Evolutionary conservation across 92 coral and sea anemone species (phyloP).

Genomic region (Micromussa lordhowensis): DNA sequence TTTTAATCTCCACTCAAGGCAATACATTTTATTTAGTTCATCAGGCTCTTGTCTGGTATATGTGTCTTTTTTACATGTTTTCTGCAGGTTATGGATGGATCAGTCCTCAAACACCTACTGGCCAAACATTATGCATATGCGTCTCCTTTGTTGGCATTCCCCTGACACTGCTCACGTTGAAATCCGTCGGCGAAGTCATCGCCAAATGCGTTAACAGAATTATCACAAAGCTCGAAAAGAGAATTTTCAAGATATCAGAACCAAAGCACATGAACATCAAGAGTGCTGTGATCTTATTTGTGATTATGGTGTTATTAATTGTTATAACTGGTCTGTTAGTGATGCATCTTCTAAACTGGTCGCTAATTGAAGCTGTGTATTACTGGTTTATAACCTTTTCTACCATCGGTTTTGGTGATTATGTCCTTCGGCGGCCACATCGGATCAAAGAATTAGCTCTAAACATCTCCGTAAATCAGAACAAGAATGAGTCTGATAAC

Average conservation of each 20-base stretch:
- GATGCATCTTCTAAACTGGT: neutral
- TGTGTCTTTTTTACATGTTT: neutral
- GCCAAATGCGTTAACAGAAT: slow-evolving; percentile 2
- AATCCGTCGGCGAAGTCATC: slow-evolving; percentile 51
- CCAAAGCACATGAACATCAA: slow-evolving; percentile 3
- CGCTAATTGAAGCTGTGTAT: slow-evolving; percentile 32
- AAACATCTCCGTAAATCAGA: neutral
- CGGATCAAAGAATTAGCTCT: neutral
- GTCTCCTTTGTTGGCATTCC: slow-evolving; percentile 49
- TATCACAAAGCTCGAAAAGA: slow-evolving; percentile 19
- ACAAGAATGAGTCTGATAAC: neutral
- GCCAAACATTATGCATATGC: slow-evolving; percentile 44
- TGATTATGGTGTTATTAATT: neutral
- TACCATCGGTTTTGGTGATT: slow-evolving; percentile 60
- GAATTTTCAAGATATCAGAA: neutral
- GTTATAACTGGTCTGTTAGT: slow-evolving; percentile 1
- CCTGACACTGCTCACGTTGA: slow-evolving; percentile 23
- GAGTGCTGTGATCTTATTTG: slow-evolving; percentile 16
- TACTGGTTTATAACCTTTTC: slow-evolving; percentile 50
- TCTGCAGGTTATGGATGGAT: slow-evolving; percentile 50
- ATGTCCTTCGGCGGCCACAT: neutral
- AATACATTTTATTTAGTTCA: neutral
- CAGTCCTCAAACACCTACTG: slow-evolving; percentile 49
- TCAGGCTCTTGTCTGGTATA: neutral
- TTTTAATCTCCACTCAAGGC: neutral